Base-by-base conservation (phyloP, 1,140 invertebrate species). In the Drosophila sproati region DNA sequence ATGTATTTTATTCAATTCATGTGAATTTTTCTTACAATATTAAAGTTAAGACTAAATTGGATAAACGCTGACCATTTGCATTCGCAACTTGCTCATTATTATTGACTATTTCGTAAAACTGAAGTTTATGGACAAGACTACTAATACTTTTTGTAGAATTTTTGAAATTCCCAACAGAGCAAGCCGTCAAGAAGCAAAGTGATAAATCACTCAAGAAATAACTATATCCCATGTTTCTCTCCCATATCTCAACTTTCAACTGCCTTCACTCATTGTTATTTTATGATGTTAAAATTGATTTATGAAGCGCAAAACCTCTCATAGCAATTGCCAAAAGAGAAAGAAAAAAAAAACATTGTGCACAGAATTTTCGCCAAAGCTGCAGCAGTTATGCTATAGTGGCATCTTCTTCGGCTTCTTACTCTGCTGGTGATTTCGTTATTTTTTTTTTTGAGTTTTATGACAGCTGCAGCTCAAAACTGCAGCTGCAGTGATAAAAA, bases 251-350 rank as follows among this genome's bases (percentile, higher is more conserved):
- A 5, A 37, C 39, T 41, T 10, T 41, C 10, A 10, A 10, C 39
- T 41, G 39, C 39, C 39, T 43, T n/a, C 39, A 43, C 10, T 43
- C 39, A n/a, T 43, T 60, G 31, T 32, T 60, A 60, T 52, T 60
- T 67, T 60, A 60, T 54, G 62, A 72, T 35, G 57, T 51, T 32
- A 28, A 73, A 68, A 68, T 68, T 68, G 64, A 68, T 73, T 73
- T 68, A 55, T 61, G 41, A 68, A 68, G 64, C 12, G 41, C 12
- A 41, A 34, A 59, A 35, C 54, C 41, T 34, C n/a, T 55, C 5
- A 8, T 31, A 6, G 31, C 35, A 67, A 51, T 32, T 7, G 45
- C 60, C 29, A 29, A 39, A 39, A 59, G 6, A 31, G 5, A 32
- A 32, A 3, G 8, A n/a, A 12, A 12, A 31, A 48, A 20, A 20